Percentiles rank a stretch among this genome's conserved stretches.
phyloP scores from a whole-genome alignment of 2,113 vertebrate species.

The Sapayoa aenigma region DNA sequence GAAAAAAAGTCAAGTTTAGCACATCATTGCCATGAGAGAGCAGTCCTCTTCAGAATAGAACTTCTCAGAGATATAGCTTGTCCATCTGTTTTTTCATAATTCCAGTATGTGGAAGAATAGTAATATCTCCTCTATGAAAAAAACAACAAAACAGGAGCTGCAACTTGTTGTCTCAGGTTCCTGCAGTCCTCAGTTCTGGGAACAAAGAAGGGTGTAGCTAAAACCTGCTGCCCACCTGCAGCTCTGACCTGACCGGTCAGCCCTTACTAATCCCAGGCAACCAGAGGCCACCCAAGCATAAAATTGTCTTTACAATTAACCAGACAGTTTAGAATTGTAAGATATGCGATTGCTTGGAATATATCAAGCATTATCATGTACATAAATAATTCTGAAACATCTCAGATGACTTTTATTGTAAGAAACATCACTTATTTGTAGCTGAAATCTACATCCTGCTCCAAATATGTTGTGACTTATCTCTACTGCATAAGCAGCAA shows the following conservation, averaged over 20 bases:
- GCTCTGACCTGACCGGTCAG: neutral
- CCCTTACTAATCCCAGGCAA: neutral
- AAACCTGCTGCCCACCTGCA: neutral
- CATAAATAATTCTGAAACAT: neutral
- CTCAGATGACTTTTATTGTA: neutral
- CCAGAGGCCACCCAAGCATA: neutral
- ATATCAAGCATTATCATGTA: neutral
- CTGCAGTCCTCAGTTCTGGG: neutral
- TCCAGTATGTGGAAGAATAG: accelerated
- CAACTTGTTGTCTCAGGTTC: neutral
- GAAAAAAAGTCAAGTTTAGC: neutral
- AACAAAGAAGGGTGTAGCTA: neutral
- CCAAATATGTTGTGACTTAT: neutral
- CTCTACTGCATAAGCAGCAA: neutral
- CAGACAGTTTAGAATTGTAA: neutral
- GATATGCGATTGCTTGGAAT: neutral
- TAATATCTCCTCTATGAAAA: neutral
- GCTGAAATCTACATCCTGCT: neutral
- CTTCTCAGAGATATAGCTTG: neutral
- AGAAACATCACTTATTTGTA: neutral
- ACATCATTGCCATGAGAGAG: neutral
- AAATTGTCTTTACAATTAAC: neutral
- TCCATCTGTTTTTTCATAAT: neutral
- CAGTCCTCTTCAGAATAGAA: neutral
- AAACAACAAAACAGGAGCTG: neutral